Base-by-base conservation (phyloP, 1,140 invertebrate species). In the Bicyclus anynana region DNA sequence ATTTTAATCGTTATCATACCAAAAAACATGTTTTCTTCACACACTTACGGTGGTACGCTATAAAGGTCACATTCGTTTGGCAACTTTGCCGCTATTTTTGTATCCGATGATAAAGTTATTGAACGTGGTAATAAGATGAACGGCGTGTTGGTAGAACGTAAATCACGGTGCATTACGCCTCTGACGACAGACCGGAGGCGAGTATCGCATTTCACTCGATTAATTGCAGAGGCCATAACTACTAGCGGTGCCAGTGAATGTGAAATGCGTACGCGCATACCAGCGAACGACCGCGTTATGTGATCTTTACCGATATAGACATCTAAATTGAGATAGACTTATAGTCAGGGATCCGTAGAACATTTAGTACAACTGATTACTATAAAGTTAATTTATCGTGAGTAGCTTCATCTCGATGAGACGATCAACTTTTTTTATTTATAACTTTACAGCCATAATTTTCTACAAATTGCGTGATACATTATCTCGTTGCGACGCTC, bases 71-170 rank as follows among this genome's bases (percentile, higher is more conserved):
- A 17, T 17, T 40, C 37, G 37, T 40, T 10, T 40, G 37, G 17
- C 37, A 1, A 12, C n/a, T 33, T 12, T 33, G 29, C 29, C 33
- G 9, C 29, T 33, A 53, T 38, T 46, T 35, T 59, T 48, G 21
- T 47, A 53, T 53, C 47, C 51, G 37, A 61, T 86, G 79, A 84
- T 86, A 78, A 84, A 84, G 80, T 86, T 86, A 86, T 84, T 83
- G 80, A 81, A 81, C 81, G 80, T 83, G 79, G 78, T 83, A 86
- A 84, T 84, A 86, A 86, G 83, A 86, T 86, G 79, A 86, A 84
- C 79, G 78, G 74, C 72, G 73, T 69, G 76, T 79, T 75, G 72
- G 65, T 21, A 21, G 70, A 66, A 59, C 77, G 76, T 86, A 86
- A 84, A 86, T 86, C 80, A 86, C 79, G 73, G 74, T 77, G 78